Percentiles rank a stretch among this genome's conserved stretches.
Conservation (phyloP, 1,140 invertebrate genomes). For the Hylaeus anthracinus region DNA sequence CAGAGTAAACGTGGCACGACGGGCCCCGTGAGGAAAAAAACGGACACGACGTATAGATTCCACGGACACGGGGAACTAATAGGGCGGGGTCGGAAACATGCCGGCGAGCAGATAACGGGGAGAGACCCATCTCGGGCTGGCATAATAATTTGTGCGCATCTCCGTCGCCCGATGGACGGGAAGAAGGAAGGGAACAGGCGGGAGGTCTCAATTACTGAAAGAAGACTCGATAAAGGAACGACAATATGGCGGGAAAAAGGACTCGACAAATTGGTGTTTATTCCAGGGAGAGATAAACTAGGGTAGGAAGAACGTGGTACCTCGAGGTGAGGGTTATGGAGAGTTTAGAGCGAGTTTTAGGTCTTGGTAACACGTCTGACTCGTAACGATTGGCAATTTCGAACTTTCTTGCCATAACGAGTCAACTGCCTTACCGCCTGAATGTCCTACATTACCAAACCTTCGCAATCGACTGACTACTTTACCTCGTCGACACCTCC, state of each 20-base stretch:
- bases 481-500: too few species aligned
- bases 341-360: too few species aligned
- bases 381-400: too few species aligned
- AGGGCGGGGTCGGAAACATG: conserved; percentile 74
- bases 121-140: conserved; percentile 37
- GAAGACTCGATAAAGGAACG: conserved; percentile 10
- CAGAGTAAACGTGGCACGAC: conserved; percentile 23
- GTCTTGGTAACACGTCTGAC: too few species aligned
- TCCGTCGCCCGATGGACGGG: neutral
- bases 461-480: too few species aligned
- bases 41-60: conserved; percentile 55
- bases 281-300: too few species aligned
- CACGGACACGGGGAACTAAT: conserved; percentile 73
- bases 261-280: neutral
- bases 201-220: conserved; percentile 57
- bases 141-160: conserved; percentile 66
- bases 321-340: too few species aligned
- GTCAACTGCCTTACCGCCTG: too few species aligned
- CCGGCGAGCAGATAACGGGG: conserved; percentile 70
- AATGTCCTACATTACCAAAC: too few species aligned
- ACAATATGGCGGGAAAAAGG: neutral
- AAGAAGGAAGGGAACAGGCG: conserved; percentile 12
- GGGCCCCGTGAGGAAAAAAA: conserved; percentile 18
- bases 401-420: too few species aligned
- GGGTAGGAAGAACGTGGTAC: too few species aligned